A percentile compares a stretch with the other conserved stretches of the same genome.
Evolutionary conservation across 2,888 invertebrate species (phyloP).

Genomic region (Eupithecia pulchellata): DNA sequence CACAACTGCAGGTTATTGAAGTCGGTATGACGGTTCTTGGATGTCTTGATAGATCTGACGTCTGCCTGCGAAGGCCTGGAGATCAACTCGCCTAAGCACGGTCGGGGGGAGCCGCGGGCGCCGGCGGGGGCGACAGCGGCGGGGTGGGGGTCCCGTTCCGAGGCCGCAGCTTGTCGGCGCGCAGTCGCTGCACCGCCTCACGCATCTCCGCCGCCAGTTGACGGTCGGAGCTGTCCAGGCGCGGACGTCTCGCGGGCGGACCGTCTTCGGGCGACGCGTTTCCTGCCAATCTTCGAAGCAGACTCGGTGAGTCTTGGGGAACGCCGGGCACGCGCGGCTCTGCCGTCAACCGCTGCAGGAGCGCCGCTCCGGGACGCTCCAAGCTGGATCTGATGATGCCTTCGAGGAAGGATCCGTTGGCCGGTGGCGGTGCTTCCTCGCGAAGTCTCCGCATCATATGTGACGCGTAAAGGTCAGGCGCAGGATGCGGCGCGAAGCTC

Average conservation of each 20-base stretch:
- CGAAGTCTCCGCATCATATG: constrained; percentile 93
- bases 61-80: constrained; percentile 19
- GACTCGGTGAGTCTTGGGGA: constrained; percentile 84
- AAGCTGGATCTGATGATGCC: constrained; percentile 93
- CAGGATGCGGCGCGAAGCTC: constrained; percentile 79
- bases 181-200: constrained; percentile 79
- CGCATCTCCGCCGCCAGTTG: constrained; percentile 80
- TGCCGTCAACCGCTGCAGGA: constrained; percentile 68
- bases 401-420: constrained; percentile 92
- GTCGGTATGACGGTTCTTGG: not conserved
- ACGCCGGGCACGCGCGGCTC: constrained; percentile 54
- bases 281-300: constrained; percentile 89
- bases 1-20: not conserved
- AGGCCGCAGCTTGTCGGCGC: constrained; percentile 78
- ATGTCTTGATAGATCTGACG: not conserved
- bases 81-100: constrained; percentile 55
- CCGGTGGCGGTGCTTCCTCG: constrained; percentile 89
- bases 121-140: constrained; percentile 56
- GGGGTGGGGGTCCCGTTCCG: constrained; percentile 74
- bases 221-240: constrained; percentile 82
- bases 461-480: constrained; percentile 90
- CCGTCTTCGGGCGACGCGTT: constrained; percentile 84
- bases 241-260: constrained; percentile 78
- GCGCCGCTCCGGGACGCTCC: constrained; percentile 83
- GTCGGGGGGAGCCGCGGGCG: constrained; percentile 62